Evolutionary conservation across 2,113 vertebrate species (phyloP).

Genomic region (Onychorhynchus coronatus): DNA sequence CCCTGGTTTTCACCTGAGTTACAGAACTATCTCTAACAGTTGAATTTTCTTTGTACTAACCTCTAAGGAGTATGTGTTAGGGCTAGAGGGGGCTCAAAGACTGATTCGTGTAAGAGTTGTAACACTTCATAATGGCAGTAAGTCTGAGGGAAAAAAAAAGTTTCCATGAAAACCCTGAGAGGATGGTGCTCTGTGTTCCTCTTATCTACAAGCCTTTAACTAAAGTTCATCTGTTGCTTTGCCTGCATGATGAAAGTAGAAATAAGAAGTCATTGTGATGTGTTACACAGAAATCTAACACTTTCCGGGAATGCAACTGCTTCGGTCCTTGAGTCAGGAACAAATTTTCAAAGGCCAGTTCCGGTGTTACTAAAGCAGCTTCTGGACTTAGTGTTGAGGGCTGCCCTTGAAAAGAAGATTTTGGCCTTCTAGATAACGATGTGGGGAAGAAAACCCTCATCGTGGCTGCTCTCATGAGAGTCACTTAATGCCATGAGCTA

Average conservation of each 20-base stretch:
- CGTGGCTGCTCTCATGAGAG: background rate
- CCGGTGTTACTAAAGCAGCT: background rate
- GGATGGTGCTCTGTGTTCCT: background rate
- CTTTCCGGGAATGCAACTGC: background rate
- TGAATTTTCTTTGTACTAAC: background rate
- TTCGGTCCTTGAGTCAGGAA: background rate
- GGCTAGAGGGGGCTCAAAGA: background rate
- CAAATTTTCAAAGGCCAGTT: background rate
- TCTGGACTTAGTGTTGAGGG: background rate
- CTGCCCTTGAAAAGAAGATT: background rate
- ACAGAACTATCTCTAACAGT: background rate
- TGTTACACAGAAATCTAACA: background rate
- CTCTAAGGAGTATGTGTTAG: background rate
- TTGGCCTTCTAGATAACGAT: background rate
- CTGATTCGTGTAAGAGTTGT: background rate
- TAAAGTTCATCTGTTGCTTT: background rate
- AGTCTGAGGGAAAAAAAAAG: fast-evolving
- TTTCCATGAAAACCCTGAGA: background rate
- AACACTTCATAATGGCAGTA: background rate
- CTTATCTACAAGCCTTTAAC: background rate
- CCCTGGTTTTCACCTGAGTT: background rate
- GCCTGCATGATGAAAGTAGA: background rate
- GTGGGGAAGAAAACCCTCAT: background rate
- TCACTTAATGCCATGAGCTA: background rate
- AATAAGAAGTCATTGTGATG: background rate